phyloP scores from a whole-genome alignment of 1,140 invertebrate species.

The Zaprionus africanus region DNA sequence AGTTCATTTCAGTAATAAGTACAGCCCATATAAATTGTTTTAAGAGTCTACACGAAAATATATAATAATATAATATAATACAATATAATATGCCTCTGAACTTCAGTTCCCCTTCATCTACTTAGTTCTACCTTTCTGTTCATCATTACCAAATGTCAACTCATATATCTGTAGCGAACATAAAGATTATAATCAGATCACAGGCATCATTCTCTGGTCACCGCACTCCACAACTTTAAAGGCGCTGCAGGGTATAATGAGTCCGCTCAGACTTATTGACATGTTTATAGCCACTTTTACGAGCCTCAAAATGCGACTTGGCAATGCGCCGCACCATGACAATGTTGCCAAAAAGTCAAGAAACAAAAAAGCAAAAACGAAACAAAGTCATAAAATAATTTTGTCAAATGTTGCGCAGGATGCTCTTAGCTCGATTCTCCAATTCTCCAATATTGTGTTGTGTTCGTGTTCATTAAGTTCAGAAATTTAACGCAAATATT shows the following conservation, averaged over 20 bases:
- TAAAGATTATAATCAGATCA: background rate
- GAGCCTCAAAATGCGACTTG: conserved; percentile 29
- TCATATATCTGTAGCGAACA: background rate
- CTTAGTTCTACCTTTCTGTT: background rate
- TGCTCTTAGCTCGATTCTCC: conserved; percentile 1
- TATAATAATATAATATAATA: no score
- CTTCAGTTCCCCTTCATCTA: background rate
- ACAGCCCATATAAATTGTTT: no score
- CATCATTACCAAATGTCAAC: background rate
- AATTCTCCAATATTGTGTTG: conserved; percentile 11
- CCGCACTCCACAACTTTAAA: background rate
- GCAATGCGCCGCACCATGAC: conserved; percentile 29
- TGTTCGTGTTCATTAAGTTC: conserved; percentile 46
- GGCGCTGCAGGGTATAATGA: conserved; percentile 25
- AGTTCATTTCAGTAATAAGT: no score
- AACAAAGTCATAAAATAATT: conserved; percentile 51
- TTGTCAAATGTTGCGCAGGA: conserved; percentile 69
- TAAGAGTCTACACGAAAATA: no score
- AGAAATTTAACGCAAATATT: conserved; percentile 75
- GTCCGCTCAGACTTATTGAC: conserved; percentile 9
- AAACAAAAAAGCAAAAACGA: conserved; percentile 10
- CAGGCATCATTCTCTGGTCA: background rate
- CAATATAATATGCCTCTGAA: no score
- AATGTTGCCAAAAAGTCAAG: conserved; percentile 52
- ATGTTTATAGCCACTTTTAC: conserved; percentile 59